Conservation (phyloP, 1,140 invertebrate species). For the Listronotus bonariensis region DNA sequence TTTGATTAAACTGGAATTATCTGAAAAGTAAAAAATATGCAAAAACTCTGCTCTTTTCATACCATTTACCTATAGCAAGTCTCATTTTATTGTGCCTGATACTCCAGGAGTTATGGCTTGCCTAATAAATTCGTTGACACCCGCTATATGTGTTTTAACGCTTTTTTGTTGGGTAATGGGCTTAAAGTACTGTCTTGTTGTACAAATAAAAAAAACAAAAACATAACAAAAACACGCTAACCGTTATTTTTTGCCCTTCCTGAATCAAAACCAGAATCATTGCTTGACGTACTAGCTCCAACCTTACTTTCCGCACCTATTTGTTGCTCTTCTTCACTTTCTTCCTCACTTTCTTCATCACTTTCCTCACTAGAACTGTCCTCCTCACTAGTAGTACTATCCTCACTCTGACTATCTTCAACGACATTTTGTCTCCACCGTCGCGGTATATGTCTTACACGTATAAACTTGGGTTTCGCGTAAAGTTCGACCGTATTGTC, state of each 20-base stretch:
- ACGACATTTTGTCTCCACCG: constrained; percentile 20
- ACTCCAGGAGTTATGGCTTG: no score
- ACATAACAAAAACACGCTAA: constrained; percentile 28
- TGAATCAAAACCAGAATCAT: constrained; percentile 66
- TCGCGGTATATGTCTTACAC: constrained; percentile 49
- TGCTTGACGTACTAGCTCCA: constrained; percentile 64
- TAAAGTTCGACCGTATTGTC: constrained; percentile 51
- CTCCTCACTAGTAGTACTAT: constrained; percentile 32
- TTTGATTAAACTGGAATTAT: no score
- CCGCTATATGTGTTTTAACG: no score
- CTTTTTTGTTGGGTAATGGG: no score
- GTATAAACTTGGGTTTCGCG: constrained; percentile 52
- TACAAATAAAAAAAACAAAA: not conserved
- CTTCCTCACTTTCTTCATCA: constrained; percentile 37
- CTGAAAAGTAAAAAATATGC: no score
- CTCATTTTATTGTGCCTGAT: no score
- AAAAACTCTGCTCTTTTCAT: no score
- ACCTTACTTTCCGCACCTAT: constrained; percentile 45
- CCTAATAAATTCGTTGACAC: no score
- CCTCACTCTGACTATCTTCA: constrained; percentile 13
- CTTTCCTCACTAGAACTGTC: constrained; percentile 40
- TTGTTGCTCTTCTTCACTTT: constrained; percentile 46
- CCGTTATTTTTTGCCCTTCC: constrained; percentile 53
- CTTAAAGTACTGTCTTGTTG: no score
- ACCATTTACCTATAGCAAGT: no score